Evolutionary conservation across 2,888 invertebrate species (phyloP).

Genomic region (Pocota personata): DNA sequence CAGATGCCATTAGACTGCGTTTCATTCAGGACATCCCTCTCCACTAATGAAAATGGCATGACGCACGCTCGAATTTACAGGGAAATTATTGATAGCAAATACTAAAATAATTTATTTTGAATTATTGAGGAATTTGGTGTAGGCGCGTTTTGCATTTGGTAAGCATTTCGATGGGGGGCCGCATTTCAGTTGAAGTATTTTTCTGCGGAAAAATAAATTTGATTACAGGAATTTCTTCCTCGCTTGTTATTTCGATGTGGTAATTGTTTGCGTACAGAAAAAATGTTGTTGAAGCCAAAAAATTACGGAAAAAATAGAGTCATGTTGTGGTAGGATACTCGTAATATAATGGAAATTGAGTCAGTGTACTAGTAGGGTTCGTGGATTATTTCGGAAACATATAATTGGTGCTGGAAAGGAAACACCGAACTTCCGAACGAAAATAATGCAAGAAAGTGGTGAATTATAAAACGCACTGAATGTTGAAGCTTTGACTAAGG

Average conservation of each 20-base stretch:
- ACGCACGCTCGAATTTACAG: not conserved
- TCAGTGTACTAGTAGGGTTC: not conserved
- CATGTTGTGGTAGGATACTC: not conserved
- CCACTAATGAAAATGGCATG: not conserved
- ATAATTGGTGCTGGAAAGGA: not conserved
- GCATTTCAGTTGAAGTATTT: constrained; percentile 1
- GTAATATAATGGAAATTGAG: not conserved
- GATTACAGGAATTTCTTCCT: constrained; percentile 1
- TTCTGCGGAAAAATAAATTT: constrained; percentile 1
- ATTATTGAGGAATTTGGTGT: constrained; percentile 14
- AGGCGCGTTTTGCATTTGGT: not conserved
- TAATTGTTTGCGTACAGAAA: constrained; percentile 27
- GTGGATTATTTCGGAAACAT: not conserved
- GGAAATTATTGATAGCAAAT: constrained; percentile 14
- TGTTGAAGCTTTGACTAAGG: no score
- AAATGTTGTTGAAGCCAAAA: not conserved
- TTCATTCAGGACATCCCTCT: not conserved
- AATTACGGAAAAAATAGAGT: not conserved
- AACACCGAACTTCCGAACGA: not conserved
- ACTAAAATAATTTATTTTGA: constrained; percentile 21
- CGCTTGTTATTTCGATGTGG: not conserved
- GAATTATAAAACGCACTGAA: no score
- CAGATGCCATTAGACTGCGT: not conserved
- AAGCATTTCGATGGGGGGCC: not conserved
- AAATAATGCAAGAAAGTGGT: no score